Evolutionary conservation across 2,797 vertebrate species (phyloP).

Genomic region (Astyanax mexicanus): DNA sequence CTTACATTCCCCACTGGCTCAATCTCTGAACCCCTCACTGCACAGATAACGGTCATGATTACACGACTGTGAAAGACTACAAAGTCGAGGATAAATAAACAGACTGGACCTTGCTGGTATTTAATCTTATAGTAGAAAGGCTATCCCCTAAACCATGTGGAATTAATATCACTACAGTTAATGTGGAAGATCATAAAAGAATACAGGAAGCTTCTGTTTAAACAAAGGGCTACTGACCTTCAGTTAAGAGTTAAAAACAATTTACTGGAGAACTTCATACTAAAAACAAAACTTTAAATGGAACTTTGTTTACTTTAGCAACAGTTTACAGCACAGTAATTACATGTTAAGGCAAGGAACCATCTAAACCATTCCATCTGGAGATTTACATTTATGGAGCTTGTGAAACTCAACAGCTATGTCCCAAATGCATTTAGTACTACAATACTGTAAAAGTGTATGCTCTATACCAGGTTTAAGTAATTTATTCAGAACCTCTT

Average conservation of each 20-base stretch:
- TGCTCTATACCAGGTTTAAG: no score
- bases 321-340: background rate
- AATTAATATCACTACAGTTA: constrained; percentile 30
- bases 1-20: constrained; percentile 22
- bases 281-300: constrained; percentile 20
- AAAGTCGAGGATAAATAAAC: constrained; percentile 14
- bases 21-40: constrained; percentile 7
- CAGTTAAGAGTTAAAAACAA: constrained; percentile 12
- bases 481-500: no score
- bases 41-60: constrained; percentile 36
- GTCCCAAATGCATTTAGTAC: no score
- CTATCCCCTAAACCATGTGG: background rate
- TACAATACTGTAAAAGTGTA: no score
- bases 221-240: constrained; percentile 33
- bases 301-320: no score
- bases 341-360: constrained; percentile 9
- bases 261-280: background rate
- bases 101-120: background rate
- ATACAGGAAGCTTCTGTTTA: constrained; percentile 54
- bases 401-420: no score
- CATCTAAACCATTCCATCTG: background rate
- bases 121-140: constrained; percentile 20
- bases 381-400: background rate
- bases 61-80: constrained; percentile 27
- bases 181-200: constrained; percentile 50